Evolutionary conservation across 2,888 invertebrate species (phyloP), one percentile per base, ranked within the genome.

Genomic region (Palloptera scutellata): DNA sequence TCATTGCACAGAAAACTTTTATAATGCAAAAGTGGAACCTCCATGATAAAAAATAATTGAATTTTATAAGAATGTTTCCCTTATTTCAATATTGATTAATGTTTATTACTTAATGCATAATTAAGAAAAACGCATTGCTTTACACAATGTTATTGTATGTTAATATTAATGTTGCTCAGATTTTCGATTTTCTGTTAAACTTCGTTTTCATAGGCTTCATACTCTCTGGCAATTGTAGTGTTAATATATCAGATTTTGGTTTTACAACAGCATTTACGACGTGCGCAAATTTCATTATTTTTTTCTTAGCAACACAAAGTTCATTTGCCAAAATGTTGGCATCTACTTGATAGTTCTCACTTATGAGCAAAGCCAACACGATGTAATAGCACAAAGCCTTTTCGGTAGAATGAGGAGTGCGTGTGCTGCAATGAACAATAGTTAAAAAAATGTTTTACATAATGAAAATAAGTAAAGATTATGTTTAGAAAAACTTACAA

Each of bases 301-400:
- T 81, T 11, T 72, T 52, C 57, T 78, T 78, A 15, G 82, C 69
- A 45, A 77, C 74, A 43, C 77, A 72, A n/a, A 84, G 58, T 15
- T 81, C 80, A 17, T 75, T 73, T 0, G 79, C 70, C 0, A 84
- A 69, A 0, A 72, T 57, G 43, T 77, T 77, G 1, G 76, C 55
- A 60, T 82, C 78, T 8, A 81, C 74, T 66, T 81, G 77, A 68
- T 76, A 77, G 4, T 81, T 79, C 0, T 79, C 79, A 55, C 71
- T 76, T 1, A 81, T 73, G 11, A 84, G 72, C 41, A 84, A 67
- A 0, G 77, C 76, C 54, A 85, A 69, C 1, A 81, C 82, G 58
- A 85, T 78, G 41, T 80, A 84, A 61, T 84, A 77, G 1, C 83
- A 81, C 1, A 84, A 67, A 0, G 81, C 83, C 66, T 85, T 84